Conservation (phyloP, 2,113 vertebrate species). For the Cyanistes caeruleus region DNA sequence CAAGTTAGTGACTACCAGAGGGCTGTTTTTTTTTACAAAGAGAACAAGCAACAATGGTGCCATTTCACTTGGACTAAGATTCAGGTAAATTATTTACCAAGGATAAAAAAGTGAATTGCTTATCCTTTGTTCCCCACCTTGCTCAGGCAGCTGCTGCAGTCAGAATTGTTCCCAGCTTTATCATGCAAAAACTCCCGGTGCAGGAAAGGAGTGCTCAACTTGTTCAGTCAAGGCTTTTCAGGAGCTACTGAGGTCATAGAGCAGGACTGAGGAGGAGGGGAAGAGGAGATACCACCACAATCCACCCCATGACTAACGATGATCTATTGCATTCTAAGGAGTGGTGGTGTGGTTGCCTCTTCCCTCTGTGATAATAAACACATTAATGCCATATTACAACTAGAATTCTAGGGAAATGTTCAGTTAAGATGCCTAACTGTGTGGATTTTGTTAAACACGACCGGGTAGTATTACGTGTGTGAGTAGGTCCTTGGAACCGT, state of each 20-base stretch:
- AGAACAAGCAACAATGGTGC: no score
- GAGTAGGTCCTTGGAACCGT: neutral
- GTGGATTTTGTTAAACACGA: neutral
- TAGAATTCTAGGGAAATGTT: neutral
- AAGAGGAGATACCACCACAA: neutral
- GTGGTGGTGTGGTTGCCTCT: neutral
- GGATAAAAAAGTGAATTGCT: neutral
- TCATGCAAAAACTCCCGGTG: neutral
- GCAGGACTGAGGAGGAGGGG: neutral
- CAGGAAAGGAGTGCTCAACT: neutral
- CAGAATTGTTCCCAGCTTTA: neutral
- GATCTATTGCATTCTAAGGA: neutral
- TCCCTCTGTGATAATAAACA: neutral
- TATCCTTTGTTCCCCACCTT: neutral
- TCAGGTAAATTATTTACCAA: neutral
- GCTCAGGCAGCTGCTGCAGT: neutral
- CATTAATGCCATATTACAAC: neutral
- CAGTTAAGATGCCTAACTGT: neutral
- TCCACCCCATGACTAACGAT: neutral
- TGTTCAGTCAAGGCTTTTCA: neutral
- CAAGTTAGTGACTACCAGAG: neutral
- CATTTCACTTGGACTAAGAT: neutral
- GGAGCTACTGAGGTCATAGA: rapidly evolving
- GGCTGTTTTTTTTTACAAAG: neutral
- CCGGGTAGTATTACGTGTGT: neutral